Conservation (phyloP, 2,888 invertebrate genomes). For the Graphium colonna region DNA sequence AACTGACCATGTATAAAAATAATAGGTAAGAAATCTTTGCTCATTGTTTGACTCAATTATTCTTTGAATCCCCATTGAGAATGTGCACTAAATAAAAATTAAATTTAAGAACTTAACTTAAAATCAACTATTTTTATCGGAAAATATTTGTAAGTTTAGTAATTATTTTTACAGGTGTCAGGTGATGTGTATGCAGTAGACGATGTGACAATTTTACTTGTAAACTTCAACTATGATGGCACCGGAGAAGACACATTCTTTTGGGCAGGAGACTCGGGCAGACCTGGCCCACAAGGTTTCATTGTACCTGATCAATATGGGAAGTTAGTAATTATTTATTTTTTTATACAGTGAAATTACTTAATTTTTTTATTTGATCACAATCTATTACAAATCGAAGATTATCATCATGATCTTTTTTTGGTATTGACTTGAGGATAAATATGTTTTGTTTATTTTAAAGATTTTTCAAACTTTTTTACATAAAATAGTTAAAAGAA, state of each 20-base stretch:
- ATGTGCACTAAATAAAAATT: no score
- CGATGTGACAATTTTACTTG: slow-evolving; percentile 88
- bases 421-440: no score
- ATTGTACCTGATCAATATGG: slow-evolving; percentile 93
- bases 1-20: neutral
- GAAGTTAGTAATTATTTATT: slow-evolving; percentile 78
- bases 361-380: neutral
- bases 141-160: no score
- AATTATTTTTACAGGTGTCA: slow-evolving; percentile 79
- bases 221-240: slow-evolving; percentile 93
- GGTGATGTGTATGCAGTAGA: slow-evolving; percentile 95
- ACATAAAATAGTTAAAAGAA: neutral
- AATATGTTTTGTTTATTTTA: no score
- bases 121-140: no score
- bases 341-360: neutral
- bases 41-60: no score
- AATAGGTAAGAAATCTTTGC: no score
- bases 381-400: no score
- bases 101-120: no score
- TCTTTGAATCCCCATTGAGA: no score
- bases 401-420: no score
- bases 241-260: slow-evolving; percentile 95
- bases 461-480: no score
- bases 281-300: slow-evolving; percentile 94
- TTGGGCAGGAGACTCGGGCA: slow-evolving; percentile 93